phyloP scores from a whole-genome alignment of 2,113 vertebrate genomes.

The Sylvilagus bachmani region DNA sequence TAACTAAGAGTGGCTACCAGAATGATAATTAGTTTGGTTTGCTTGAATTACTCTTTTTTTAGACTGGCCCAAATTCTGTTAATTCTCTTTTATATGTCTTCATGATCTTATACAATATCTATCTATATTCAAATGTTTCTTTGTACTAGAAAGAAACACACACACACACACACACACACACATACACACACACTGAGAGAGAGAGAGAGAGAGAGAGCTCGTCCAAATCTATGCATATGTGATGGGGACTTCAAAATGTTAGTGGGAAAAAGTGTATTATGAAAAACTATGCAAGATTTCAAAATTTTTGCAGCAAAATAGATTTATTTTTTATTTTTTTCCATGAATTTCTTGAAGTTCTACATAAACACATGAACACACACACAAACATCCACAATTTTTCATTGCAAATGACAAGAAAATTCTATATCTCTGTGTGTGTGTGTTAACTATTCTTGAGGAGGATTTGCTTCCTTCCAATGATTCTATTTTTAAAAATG shows the following conservation, averaged over 20 bases:
- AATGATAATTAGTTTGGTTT: not conserved
- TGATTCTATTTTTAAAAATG: not conserved
- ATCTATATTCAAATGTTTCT: not conserved
- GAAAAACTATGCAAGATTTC: too few relatives aligned
- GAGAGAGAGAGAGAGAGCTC: too few relatives aligned
- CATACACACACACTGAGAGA: not conserved
- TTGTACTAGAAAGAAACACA: not conserved
- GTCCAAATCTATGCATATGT: too few relatives aligned
- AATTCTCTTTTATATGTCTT: not conserved
- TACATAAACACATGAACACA: not conserved
- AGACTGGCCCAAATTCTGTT: not conserved
- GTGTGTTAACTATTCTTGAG: too few relatives aligned
- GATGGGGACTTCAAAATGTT: too few relatives aligned
- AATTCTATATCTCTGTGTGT: not conserved
- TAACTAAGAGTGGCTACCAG: not conserved
- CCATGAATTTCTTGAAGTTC: too few relatives aligned
- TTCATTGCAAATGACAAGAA: not conserved
- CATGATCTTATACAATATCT: not conserved
- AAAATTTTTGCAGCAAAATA: too few relatives aligned
- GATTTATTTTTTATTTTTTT: too few relatives aligned
- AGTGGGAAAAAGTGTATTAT: too few relatives aligned
- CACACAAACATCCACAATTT: not conserved
- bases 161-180: not conserved
- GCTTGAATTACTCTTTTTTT: conserved; percentile 11
- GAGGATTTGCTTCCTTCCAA: not conserved